Evolutionary conservation across 30 jellyfish, hydroid and myxozoan genomes (phyloP).

Genomic region (Turritopsis dohrnii): DNA sequence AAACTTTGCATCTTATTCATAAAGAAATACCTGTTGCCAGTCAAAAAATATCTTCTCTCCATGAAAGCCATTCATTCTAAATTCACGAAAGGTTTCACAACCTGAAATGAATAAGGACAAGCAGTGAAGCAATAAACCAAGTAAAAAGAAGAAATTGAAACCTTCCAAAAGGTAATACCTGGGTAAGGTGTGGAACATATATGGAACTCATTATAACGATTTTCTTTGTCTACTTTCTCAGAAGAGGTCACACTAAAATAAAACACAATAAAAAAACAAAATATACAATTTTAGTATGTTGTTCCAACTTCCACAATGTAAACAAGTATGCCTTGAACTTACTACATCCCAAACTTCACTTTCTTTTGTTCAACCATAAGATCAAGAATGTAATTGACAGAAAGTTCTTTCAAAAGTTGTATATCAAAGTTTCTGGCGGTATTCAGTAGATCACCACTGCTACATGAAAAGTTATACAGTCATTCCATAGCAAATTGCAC

Average conservation of each 20-base stretch:
- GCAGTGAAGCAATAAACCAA: background rate
- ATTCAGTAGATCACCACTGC: constrained; percentile 5
- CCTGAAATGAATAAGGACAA: background rate
- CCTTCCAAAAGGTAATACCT: constrained; percentile 21
- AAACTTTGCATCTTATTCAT: background rate
- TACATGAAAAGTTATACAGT: background rate
- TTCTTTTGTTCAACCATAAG: constrained; percentile 44
- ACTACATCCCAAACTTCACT: constrained; percentile 43
- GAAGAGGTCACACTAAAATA: constrained; percentile 39
- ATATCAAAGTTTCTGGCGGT: constrained; percentile 31
- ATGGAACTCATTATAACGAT: constrained; percentile 31
- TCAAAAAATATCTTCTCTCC: constrained; percentile 28
- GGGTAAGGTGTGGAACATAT: constrained; percentile 40
- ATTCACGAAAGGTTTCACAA: constrained; percentile 25
- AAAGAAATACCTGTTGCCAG: constrained; percentile 23
- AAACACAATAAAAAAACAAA: background rate
- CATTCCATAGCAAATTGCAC: background rate
- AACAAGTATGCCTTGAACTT: no score
- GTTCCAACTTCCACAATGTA: no score
- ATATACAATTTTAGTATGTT: no score
- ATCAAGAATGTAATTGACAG: constrained; percentile 39
- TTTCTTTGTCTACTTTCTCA: constrained; percentile 44
- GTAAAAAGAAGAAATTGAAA: no score
- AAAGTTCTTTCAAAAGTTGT: constrained; percentile 16
- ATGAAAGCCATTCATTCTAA: constrained; percentile 9